Evolutionary conservation across 1,140 invertebrate species (phyloP).

Genomic region (Cheumatopsyche charites): DNA sequence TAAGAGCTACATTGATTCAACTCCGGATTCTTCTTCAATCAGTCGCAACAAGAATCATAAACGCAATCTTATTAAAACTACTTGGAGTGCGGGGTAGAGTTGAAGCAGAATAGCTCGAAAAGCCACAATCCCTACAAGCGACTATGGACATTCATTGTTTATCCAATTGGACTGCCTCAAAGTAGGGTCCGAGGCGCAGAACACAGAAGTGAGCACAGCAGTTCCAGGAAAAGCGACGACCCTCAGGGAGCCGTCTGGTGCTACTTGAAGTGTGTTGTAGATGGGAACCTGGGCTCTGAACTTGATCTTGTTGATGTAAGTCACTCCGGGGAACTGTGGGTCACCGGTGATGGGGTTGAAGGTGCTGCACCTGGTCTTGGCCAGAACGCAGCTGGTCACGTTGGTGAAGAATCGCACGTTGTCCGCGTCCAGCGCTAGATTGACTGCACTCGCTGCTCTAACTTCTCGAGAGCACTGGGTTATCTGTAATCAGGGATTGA

Average conservation of each 20-base stretch:
- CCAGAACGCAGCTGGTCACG: constrained; percentile 64
- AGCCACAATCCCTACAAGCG: too few species aligned
- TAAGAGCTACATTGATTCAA: too few species aligned
- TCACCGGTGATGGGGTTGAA: constrained; percentile 66
- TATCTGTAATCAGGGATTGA: constrained; percentile 57
- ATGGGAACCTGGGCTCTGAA: constrained; percentile 50
- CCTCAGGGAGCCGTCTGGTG: constrained; percentile 60
- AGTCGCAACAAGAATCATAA: too few species aligned
- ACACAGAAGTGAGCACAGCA: constrained; percentile 49
- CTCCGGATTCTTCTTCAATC: too few species aligned
- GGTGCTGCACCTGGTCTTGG: constrained; percentile 60
- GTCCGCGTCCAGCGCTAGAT: constrained; percentile 58
- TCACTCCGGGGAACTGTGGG: constrained; percentile 59
- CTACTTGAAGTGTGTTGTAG: constrained; percentile 62
- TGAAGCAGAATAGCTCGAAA: too few species aligned
- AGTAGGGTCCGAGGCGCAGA: constrained; percentile 51
- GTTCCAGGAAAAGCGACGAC: constrained; percentile 59
- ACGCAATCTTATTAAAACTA: too few species aligned
- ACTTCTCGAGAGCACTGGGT: constrained; percentile 61
- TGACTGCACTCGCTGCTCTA: constrained; percentile 57
- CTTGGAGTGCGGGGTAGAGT: too few species aligned
- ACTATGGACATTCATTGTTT: constrained; percentile 46
- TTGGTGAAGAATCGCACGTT: constrained; percentile 63
- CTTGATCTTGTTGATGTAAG: constrained; percentile 47
- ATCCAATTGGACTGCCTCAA: constrained; percentile 52